These are phyloP conservation scores for Onychomys leucogaster DNA, from an alignment of 2,797 vertebrate species.

Conservation along the genomic window DNA sequence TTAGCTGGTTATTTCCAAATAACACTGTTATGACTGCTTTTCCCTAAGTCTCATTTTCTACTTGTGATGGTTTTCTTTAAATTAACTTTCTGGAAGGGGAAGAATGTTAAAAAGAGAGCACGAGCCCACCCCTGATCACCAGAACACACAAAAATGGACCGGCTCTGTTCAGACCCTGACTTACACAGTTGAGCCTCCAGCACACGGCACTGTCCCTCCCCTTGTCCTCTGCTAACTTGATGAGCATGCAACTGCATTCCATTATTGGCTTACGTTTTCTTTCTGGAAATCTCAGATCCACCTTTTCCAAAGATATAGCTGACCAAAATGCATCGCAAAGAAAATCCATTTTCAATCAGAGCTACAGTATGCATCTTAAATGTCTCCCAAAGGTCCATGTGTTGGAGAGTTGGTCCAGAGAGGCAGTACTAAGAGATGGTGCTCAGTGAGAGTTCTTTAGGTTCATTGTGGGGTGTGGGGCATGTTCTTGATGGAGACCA, in stretches of 20 bases:
- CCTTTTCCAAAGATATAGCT: conserved; percentile 7
- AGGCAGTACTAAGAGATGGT: background rate
- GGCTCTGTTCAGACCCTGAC: background rate
- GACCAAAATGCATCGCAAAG: background rate
- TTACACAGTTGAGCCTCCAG: background rate
- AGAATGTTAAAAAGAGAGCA: background rate
- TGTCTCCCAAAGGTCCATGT: background rate
- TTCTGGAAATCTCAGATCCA: background rate
- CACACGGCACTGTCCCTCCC: background rate
- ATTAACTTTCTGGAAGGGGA: conserved; percentile 8
- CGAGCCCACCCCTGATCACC: background rate
- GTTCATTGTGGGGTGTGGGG: too few species aligned
- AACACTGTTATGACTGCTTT: background rate
- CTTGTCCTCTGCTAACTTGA: background rate
- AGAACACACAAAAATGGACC: background rate
- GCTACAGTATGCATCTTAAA: background rate
- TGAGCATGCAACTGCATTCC: conserved; percentile 10
- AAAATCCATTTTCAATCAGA: conserved; percentile 6
- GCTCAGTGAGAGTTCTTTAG: background rate
- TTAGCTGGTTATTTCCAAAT: conserved; percentile 32
- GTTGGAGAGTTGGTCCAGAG: background rate
- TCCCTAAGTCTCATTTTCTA: background rate
- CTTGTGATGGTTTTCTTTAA: background rate
- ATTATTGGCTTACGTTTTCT: background rate
- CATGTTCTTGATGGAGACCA: background rate